Percentiles rank a stretch among this genome's conserved stretches.
These are phyloP conservation scores for Blastobasis lacticolella DNA, from an alignment of 2,888 invertebrate genomes.

Conservation along the genomic window DNA sequence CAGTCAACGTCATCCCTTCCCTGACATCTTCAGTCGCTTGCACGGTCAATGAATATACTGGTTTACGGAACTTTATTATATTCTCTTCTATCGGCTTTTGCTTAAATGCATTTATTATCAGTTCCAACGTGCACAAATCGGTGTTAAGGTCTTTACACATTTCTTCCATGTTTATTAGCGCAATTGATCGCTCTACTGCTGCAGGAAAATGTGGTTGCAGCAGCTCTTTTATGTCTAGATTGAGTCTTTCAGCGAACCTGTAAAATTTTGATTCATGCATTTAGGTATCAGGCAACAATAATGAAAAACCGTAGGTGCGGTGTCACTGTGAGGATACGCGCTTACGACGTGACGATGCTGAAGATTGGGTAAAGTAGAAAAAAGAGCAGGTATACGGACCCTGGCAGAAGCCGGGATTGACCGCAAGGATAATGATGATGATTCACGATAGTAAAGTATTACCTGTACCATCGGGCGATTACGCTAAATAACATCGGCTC, in stretches of 20 bases:
- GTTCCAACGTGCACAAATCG: constrained; percentile 76
- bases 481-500: too few species aligned
- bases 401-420: too few species aligned
- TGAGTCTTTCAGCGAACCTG: constrained; percentile 63
- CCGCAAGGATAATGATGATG: too few species aligned
- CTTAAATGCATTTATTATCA: constrained; percentile 83
- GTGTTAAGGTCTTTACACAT: constrained; percentile 66
- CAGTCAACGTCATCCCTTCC: constrained; percentile 77
- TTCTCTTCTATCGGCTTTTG: constrained; percentile 83
- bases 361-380: too few species aligned
- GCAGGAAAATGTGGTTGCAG: constrained; percentile 50
- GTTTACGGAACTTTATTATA: constrained; percentile 77
- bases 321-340: too few species aligned
- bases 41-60: constrained; percentile 84
- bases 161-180: constrained; percentile 27
- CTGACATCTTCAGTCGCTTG: constrained; percentile 78
- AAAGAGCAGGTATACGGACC: too few species aligned
- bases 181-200: constrained; percentile 37
- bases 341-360: too few species aligned
- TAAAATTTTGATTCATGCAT: background rate
- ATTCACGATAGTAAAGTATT: too few species aligned
- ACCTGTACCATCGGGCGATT: too few species aligned
- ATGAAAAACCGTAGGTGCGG: too few species aligned
- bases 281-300: too few species aligned
- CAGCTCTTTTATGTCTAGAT: constrained; percentile 54